Conservation (phyloP, 1,140 invertebrate genomes). For the Pomphorhynchus laevis region DNA sequence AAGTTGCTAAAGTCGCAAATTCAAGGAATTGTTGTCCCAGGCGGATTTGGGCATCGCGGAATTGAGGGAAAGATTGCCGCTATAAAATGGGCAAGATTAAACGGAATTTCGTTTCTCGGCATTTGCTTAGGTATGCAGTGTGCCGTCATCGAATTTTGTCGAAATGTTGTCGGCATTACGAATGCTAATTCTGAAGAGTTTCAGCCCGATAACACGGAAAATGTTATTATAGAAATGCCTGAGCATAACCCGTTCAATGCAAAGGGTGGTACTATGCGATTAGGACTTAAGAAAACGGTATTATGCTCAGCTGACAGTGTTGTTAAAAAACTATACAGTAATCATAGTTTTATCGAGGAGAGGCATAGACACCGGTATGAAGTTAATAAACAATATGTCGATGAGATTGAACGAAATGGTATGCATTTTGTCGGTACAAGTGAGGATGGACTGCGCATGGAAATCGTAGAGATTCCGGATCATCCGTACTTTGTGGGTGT, state of each 20-base stretch:
- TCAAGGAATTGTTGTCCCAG: constrained; percentile 56
- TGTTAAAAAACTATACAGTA: constrained; percentile 42
- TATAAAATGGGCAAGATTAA: constrained; percentile 54
- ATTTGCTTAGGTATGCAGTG: constrained; percentile 85
- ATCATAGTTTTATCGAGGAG: constrained; percentile 45
- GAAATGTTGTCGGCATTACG: constrained; percentile 34
- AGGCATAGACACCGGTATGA: constrained; percentile 60
- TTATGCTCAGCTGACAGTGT: constrained; percentile 24
- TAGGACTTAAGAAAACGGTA: constrained; percentile 51
- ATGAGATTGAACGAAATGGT: constrained; percentile 37
- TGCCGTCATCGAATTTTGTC: constrained; percentile 72
- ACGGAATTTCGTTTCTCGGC: constrained; percentile 54
- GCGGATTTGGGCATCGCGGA: constrained; percentile 72
- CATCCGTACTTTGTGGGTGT: constrained; percentile 75
- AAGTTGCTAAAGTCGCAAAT: neutral
- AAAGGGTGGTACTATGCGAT: constrained; percentile 81
- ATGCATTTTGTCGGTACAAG: constrained; percentile 50
- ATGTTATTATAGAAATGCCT: constrained; percentile 53
- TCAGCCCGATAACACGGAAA: constrained; percentile 35
- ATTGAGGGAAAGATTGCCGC: constrained; percentile 79
- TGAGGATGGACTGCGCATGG: constrained; percentile 38
- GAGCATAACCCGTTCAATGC: constrained; percentile 58
- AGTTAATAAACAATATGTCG: constrained; percentile 54
- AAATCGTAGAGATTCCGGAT: constrained; percentile 30
- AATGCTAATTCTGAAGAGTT: constrained; percentile 59